Evolutionary conservation across 2,113 vertebrate species (phyloP).

Genomic region (Chloropsis cyanopogon): DNA sequence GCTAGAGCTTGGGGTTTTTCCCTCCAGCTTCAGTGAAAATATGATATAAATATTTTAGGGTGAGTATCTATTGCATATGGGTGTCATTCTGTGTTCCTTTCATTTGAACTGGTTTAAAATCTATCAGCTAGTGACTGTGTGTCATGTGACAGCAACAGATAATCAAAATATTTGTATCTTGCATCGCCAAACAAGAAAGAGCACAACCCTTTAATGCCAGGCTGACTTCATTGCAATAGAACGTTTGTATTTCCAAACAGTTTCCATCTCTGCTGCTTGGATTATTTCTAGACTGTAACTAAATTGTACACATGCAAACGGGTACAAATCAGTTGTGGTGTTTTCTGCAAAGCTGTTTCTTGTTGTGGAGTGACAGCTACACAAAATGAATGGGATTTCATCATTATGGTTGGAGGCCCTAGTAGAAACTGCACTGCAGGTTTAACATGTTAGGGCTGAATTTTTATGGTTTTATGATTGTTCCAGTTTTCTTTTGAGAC

Average conservation of each 20-base stretch:
- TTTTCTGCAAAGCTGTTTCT: not conserved
- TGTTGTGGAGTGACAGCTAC: not conserved
- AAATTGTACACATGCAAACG: not conserved
- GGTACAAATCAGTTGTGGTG: not conserved
- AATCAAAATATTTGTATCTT: not conserved
- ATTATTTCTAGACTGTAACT: not conserved
- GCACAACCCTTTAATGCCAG: not conserved
- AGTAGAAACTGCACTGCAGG: not conserved
- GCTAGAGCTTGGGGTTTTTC: not conserved
- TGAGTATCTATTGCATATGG: not conserved
- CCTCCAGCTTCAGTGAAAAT: not conserved
- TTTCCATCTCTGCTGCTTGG: not conserved
- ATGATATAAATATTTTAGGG: not conserved
- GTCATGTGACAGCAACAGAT: not conserved
- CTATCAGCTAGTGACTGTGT: not conserved
- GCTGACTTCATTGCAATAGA: not conserved
- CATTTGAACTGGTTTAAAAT: not conserved
- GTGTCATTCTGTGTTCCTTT: not conserved
- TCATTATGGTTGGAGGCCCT: not conserved
- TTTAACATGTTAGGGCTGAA: not conserved
- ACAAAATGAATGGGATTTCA: not conserved
- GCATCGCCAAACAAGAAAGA: rapidly evolving
- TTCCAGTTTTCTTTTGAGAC: not conserved
- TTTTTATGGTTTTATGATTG: not conserved
- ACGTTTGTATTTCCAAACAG: not conserved